phyloP scores from a whole-genome alignment of 37 sponge, comb jelly and placozoan species.

The Mnemiopsis leidyi region DNA sequence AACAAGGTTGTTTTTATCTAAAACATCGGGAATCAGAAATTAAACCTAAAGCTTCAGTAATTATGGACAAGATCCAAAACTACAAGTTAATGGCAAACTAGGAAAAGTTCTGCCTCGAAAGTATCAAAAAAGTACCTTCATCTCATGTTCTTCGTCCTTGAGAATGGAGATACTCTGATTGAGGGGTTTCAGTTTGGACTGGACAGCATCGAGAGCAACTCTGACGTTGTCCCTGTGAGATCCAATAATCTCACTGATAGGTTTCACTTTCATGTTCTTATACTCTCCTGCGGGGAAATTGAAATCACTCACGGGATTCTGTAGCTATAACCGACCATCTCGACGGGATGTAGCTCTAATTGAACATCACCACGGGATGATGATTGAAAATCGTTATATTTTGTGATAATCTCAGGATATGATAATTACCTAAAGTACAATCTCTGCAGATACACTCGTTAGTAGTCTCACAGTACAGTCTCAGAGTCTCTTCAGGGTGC shows the following conservation, averaged over 20 bases:
- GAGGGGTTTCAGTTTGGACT: constrained; percentile 48
- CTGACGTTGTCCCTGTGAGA: constrained; percentile 34
- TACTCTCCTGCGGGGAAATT: constrained; percentile 52
- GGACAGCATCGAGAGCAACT: constrained; percentile 51
- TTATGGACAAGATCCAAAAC: too few relatives aligned
- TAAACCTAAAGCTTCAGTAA: too few relatives aligned
- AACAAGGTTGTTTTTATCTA: not conserved
- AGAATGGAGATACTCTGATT: constrained; percentile 58
- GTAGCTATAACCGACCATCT: too few relatives aligned
- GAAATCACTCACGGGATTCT: too few relatives aligned
- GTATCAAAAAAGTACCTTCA: too few relatives aligned
- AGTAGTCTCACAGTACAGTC: constrained; percentile 65
- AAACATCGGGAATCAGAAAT: too few relatives aligned
- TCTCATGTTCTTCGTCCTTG: constrained; percentile 66
- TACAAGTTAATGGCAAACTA: too few relatives aligned
- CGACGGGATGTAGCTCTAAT: too few relatives aligned
- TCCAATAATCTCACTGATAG: constrained; percentile 56
- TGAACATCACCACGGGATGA: too few relatives aligned
- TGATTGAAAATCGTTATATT: too few relatives aligned
- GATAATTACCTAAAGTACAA: constrained; percentile 35
- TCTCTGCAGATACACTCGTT: constrained; percentile 64
- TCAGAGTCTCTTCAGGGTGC: constrained; percentile 42
- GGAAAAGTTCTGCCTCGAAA: too few relatives aligned
- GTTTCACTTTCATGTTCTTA: constrained; percentile 66
- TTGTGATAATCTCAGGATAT: too few relatives aligned